Evolutionary conservation across 2,888 invertebrate genomes (phyloP), one percentile per base, ranked within the genome.

Genomic region (Lasioglossum leucozonium): DNA sequence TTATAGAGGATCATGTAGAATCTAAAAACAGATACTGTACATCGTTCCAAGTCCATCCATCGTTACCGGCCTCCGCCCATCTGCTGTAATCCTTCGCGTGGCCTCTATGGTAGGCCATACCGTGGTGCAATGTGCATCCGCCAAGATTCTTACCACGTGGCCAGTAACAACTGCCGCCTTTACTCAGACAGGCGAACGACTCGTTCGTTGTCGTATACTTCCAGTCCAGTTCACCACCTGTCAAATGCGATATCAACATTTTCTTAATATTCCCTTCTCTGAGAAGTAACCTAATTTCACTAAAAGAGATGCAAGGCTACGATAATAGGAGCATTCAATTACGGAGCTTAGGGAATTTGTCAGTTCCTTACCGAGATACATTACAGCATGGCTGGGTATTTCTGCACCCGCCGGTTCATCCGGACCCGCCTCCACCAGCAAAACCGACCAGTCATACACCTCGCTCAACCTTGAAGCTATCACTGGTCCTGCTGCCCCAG

Each of bases 101-200:
- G 0, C 98, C 98, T 34, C 98, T 96, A 95, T 97, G 97, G 94
- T 98, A 98, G 96, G 97, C 97, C 98, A 98, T 98, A 8, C 98
- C 98, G 92, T 98, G 97, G 73, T 97, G 96, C 0, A 96, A 96
- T 69, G 96, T 96, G 90, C 96, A 96, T 0, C 98, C 98, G 16
- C 98, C 98, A 92, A 96, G 92, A 91, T 96, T 97, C 94, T 97
- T 97, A 0, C 96, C 97, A 76, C 97, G 95, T 0, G 97, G 96
- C 97, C 97, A 97, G 11, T 92, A 94, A 90, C 97, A 97, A 0
- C 95, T 94, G 6, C 95, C 95, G 0, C 95, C 96, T 5, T 91
- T 91, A 0, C 94, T 94, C 11, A 96, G 94, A 84, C 97, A 97
- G 0, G 97, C 97, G 42, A 94, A 92, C 34, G 95, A 94, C 93